Percentiles rank a stretch among this genome's conserved stretches.
These are phyloP conservation scores for Neocrepidodera transversa DNA, from an alignment of 2,888 invertebrate species.

Conservation along the genomic window DNA sequence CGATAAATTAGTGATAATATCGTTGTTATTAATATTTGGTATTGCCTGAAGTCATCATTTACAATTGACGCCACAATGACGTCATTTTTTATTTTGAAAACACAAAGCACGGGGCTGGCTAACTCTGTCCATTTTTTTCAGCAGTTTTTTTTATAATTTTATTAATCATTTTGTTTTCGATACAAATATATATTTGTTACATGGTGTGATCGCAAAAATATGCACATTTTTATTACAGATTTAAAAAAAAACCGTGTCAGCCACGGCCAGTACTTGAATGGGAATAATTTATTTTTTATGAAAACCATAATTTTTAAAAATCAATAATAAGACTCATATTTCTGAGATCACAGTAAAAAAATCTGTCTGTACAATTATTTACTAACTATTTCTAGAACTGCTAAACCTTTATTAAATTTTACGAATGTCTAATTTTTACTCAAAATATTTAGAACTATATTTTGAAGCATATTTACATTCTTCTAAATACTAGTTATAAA, in stretches of 20 bases:
- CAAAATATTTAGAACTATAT: slow-evolving; percentile 6
- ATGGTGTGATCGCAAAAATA: no score
- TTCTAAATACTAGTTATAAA: slow-evolving; percentile 12
- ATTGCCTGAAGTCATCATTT: slow-evolving; percentile 35
- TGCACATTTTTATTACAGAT: no score
- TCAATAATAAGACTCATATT: no score
- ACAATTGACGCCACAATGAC: slow-evolving; percentile 49
- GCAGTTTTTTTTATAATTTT: slow-evolving; percentile 3
- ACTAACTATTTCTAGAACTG: slow-evolving; percentile 1
- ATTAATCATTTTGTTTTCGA: no score
- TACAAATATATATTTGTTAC: no score
- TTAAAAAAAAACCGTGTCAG: no score
- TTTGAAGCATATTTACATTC: slow-evolving; percentile 46
- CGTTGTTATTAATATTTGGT: slow-evolving; percentile 4
- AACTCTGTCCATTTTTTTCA: slow-evolving; percentile 49
- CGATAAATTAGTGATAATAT: no score
- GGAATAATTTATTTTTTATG: no score
- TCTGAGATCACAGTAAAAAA: not conserved
- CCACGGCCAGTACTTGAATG: no score
- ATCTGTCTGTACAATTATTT: not conserved
- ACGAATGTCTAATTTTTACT: slow-evolving; percentile 2
- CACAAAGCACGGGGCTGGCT: slow-evolving; percentile 60
- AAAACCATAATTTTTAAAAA: no score
- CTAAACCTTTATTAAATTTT: not conserved
- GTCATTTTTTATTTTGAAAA: slow-evolving; percentile 44